Conservation (phyloP, 2,797 vertebrate species). For the Enteromius thamalakanensis region DNA sequence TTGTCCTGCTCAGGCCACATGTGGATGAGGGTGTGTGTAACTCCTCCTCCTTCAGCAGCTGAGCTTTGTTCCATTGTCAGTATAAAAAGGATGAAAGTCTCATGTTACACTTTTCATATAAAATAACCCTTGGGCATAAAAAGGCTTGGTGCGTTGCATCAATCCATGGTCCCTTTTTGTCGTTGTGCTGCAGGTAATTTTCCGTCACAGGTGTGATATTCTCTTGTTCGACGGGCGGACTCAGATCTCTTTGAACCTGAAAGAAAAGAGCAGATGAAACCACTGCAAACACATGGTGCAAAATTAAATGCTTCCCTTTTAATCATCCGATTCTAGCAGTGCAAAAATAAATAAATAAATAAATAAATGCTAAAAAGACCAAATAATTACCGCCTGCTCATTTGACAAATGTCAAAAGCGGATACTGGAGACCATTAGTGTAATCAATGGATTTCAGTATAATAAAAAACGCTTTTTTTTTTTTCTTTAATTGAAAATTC, state of each 20-base stretch:
- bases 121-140: slow-evolving; percentile 40
- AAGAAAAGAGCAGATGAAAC: slow-evolving; percentile 56
- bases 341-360: background rate
- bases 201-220: slow-evolving; percentile 55
- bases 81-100: slow-evolving; percentile 62
- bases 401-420: background rate
- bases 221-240: slow-evolving; percentile 33
- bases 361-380: background rate
- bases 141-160: slow-evolving; percentile 38
- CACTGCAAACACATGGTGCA: slow-evolving; percentile 3
- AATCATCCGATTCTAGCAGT: slow-evolving; percentile 36
- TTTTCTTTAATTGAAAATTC: background rate
- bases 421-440: background rate
- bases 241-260: slow-evolving; percentile 77
- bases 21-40: slow-evolving; percentile 31
- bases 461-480: background rate
- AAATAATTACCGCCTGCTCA: background rate
- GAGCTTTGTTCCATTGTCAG: slow-evolving; percentile 48
- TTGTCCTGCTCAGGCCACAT: background rate
- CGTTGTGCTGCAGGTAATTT: slow-evolving; percentile 43
- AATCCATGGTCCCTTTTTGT: slow-evolving; percentile 50
- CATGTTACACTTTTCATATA: slow-evolving; percentile 49
- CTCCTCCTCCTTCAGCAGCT: slow-evolving; percentile 35
- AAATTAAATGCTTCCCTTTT: slow-evolving; percentile 43
- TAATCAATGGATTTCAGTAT: background rate